phyloP scores from a whole-genome alignment of 92 coral and sea anemone species.

The Porites rus region DNA sequence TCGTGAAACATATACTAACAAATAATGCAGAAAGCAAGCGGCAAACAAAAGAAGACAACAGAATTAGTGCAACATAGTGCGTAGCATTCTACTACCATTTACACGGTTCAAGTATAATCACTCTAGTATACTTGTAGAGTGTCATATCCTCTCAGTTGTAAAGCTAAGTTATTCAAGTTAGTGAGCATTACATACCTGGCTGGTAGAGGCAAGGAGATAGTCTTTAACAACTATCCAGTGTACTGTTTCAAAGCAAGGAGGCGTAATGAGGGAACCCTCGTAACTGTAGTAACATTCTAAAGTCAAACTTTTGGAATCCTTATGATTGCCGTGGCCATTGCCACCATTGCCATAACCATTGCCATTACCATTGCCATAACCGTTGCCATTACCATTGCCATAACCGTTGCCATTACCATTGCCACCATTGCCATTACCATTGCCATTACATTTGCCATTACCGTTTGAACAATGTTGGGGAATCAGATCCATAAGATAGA shows the following conservation, averaged over 20 bases:
- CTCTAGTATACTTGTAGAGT: not conserved
- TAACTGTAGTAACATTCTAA: slow-evolving; percentile 19
- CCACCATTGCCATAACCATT: not conserved
- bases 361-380: not conserved
- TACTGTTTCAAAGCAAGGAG: slow-evolving; percentile 29
- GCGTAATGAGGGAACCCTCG: slow-evolving; percentile 41
- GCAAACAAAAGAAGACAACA: no score
- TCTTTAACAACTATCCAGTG: slow-evolving; percentile 14
- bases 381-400: not conserved
- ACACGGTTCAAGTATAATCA: no score
- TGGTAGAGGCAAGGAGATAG: not conserved
- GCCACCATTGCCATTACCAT: no score
- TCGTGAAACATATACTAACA: no score
- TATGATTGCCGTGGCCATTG: not conserved
- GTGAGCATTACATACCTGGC: not conserved
- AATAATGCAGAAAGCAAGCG: no score
- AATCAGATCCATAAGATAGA: not conserved
- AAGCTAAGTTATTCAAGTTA: not conserved
- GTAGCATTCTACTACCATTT: no score
- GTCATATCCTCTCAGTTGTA: not conserved
- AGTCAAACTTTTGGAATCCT: not conserved
- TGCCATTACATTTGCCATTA: not conserved
- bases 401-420: not conserved
- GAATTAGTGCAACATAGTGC: no score
- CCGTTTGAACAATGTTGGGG: not conserved